Evolutionary conservation across 1,140 invertebrate species (phyloP).

Genomic region (Antheraea pernyi): DNA sequence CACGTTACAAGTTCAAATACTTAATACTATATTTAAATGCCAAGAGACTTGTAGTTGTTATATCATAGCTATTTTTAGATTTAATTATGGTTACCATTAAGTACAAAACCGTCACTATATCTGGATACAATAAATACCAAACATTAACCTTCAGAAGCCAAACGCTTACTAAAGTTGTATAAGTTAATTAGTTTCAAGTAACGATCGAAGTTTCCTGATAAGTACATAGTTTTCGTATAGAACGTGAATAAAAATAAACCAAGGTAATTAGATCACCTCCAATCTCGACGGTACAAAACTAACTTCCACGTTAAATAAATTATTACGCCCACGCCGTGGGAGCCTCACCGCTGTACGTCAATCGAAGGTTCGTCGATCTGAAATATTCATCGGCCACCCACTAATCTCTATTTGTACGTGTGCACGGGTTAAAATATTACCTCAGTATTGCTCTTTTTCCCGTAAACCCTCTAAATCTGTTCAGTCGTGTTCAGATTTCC

Average conservation of each 20-base stretch:
- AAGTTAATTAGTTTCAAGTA: background rate
- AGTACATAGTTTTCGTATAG: background rate
- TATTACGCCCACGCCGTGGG: background rate
- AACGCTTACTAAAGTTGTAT: background rate
- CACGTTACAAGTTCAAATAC: no score
- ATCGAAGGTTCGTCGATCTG: background rate
- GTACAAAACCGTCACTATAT: no score
- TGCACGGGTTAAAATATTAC: constrained; percentile 1
- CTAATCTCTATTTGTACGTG: constrained; percentile 2
- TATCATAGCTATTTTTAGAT: no score
- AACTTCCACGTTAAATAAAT: background rate
- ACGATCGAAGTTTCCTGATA: background rate
- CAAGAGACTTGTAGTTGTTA: no score
- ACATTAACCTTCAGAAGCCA: background rate
- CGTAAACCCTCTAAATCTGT: background rate
- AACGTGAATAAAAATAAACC: background rate
- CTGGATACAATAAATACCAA: no score
- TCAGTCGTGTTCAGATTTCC: background rate
- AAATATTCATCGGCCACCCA: background rate
- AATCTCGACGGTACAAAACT: background rate
- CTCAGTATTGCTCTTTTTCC: background rate
- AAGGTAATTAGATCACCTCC: background rate
- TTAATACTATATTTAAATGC: no score
- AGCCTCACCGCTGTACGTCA: background rate
- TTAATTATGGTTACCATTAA: no score